These are phyloP conservation scores for Hymenopus coronatus DNA, from an alignment of 2,888 invertebrate genomes.

Conservation along the genomic window DNA sequence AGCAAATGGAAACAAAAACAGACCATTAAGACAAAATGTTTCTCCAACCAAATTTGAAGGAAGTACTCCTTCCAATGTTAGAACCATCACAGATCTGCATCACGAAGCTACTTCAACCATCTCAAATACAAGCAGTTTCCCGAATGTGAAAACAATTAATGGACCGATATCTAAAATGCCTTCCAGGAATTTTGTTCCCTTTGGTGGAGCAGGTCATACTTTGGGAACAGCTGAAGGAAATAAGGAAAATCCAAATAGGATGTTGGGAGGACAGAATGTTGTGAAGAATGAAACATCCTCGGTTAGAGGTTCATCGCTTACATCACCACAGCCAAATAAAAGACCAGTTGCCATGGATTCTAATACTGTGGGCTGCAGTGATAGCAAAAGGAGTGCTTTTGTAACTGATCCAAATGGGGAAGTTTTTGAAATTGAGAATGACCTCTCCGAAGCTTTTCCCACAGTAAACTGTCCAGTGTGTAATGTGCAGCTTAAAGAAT, in stretches of 20 bases:
- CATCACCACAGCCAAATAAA: background rate
- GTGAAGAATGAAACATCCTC: background rate
- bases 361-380: background rate
- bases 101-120: background rate
- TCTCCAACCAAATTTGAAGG: background rate
- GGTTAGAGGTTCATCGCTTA: background rate
- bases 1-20: constrained; percentile 18
- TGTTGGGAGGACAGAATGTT: background rate
- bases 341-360: background rate
- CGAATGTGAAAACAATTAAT: constrained; percentile 31
- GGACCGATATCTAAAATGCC: background rate
- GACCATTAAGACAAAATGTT: background rate
- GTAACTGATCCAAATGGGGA: background rate
- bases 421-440: background rate
- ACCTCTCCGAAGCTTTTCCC: background rate
- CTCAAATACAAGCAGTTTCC: constrained; percentile 25
- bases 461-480: constrained; percentile 53
- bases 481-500: constrained; percentile 43
- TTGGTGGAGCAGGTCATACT: constrained; percentile 36
- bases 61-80: background rate
- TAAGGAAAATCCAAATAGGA: background rate
- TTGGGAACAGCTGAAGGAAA: constrained; percentile 30
- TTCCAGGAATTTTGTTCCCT: constrained; percentile 30
- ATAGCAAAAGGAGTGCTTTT: background rate
- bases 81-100: background rate